phyloP scores from a whole-genome alignment of 2,113 vertebrate species.

The Anolis sagrei region DNA sequence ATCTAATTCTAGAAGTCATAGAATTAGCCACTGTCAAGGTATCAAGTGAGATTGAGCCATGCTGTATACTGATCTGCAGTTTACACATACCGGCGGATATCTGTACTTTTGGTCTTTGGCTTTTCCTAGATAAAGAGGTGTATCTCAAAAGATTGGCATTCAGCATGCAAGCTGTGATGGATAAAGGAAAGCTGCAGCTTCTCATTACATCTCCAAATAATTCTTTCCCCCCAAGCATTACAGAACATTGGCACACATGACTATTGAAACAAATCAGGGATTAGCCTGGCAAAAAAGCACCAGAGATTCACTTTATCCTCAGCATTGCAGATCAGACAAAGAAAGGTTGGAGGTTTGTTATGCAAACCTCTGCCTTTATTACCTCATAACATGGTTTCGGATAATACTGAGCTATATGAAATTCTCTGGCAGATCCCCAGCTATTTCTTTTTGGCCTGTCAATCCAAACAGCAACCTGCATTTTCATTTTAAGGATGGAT shows the following conservation, averaged over 20 bases:
- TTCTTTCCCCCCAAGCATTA: slow-evolving; percentile 36
- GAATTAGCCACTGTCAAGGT: not conserved
- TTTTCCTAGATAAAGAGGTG: not conserved
- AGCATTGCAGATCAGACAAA: not conserved
- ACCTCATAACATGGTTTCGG: slow-evolving; percentile 6
- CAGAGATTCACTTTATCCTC: slow-evolving; percentile 14
- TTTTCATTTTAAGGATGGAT: not conserved
- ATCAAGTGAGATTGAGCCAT: not conserved
- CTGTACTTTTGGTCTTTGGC: slow-evolving; percentile 28
- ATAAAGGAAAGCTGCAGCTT: slow-evolving; percentile 33
- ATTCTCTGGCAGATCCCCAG: not conserved
- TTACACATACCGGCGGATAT: not conserved
- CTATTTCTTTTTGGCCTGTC: not conserved
- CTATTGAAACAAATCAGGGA: slow-evolving; percentile 28
- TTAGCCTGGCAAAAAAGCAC: not conserved
- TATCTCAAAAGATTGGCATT: slow-evolving; percentile 26
- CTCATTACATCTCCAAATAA: slow-evolving; percentile 20
- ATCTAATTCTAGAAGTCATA: not conserved
- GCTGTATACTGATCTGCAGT: not conserved
- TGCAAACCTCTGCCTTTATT: not conserved
- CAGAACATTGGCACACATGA: slow-evolving; percentile 17
- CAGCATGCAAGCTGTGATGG: not conserved
- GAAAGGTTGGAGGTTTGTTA: not conserved
- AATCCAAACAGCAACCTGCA: not conserved
- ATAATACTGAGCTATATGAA: not conserved